These are phyloP conservation scores for Zaprionus lineosus DNA, from an alignment of 2,888 invertebrate species.

Conservation along the genomic window DNA sequence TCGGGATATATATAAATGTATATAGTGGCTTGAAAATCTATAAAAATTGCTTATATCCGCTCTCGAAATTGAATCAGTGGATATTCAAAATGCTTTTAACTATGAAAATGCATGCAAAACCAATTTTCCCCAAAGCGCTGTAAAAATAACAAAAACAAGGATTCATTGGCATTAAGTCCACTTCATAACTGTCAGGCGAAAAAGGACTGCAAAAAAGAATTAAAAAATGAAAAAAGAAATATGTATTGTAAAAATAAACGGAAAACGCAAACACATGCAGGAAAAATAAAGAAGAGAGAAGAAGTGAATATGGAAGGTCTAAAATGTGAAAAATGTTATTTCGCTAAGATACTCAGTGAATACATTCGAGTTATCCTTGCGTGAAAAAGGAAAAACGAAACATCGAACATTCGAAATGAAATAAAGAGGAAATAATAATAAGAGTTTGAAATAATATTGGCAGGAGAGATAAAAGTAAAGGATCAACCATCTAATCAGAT, in stretches of 20 bases:
- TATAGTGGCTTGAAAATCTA: too few species aligned
- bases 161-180: slow-evolving; percentile 49
- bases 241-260: slow-evolving; percentile 6
- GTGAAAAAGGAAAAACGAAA: slow-evolving; percentile 5
- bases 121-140: slow-evolving; percentile 31
- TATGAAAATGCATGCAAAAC: slow-evolving; percentile 38
- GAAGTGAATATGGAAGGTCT: slow-evolving; percentile 1
- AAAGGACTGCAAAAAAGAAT: slow-evolving; percentile 8
- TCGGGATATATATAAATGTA: too few species aligned
- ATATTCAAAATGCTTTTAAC: slow-evolving; percentile 3
- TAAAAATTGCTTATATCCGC: too few species aligned
- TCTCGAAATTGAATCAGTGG: background rate
- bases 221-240: background rate
- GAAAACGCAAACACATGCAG: slow-evolving; percentile 11
- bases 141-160: slow-evolving; percentile 9
- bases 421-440: too few species aligned
- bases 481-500: too few species aligned
- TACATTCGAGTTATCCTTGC: too few species aligned
- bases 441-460: too few species aligned
- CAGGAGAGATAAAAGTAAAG: too few species aligned
- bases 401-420: too few species aligned
- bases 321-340: background rate
- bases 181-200: slow-evolving; percentile 47
- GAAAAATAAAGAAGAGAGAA: slow-evolving; percentile 20
- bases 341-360: too few species aligned